Evolutionary conservation across 2,888 invertebrate genomes (phyloP).

Genomic region (Ormyrus nitidulus): DNA sequence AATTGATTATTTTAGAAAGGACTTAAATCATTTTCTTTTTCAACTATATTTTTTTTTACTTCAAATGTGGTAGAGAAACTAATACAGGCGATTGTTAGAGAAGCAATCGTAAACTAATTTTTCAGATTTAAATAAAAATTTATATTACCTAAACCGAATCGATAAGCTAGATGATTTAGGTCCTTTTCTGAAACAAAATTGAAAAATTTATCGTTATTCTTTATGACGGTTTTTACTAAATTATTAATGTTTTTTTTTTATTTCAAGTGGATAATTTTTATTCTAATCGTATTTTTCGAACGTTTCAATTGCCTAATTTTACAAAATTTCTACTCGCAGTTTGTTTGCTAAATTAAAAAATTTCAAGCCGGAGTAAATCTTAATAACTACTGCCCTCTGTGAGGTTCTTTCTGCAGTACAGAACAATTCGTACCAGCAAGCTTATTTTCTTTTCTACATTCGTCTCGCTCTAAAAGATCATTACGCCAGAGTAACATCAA

Average conservation of each 20-base stretch:
- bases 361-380: no score
- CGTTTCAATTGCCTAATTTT: no score
- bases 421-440: no score
- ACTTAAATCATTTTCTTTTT: slow-evolving; percentile 30
- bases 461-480: no score
- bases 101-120: slow-evolving; percentile 17
- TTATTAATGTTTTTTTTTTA: no score
- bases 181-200: slow-evolving; percentile 58
- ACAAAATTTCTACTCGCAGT: no score
- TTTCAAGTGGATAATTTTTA: no score
- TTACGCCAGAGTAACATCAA: no score
- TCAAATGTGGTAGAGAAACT: background rate
- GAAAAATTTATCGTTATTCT: slow-evolving; percentile 53
- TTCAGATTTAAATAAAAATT: slow-evolving; percentile 54
- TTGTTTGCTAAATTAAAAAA: no score
- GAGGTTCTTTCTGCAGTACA: background rate
- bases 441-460: no score
- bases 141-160: slow-evolving; percentile 58
- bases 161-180: slow-evolving; percentile 58
- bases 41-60: background rate
- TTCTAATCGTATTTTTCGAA: no score
- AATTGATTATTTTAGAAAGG: slow-evolving; percentile 24
- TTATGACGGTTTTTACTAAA: background rate
- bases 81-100: background rate
- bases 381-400: slow-evolving; percentile 21